Evolutionary conservation across 2,113 vertebrate genomes (phyloP), one percentile per base, ranked within the genome.

Genomic region (Megaceryle maxima): DNA sequence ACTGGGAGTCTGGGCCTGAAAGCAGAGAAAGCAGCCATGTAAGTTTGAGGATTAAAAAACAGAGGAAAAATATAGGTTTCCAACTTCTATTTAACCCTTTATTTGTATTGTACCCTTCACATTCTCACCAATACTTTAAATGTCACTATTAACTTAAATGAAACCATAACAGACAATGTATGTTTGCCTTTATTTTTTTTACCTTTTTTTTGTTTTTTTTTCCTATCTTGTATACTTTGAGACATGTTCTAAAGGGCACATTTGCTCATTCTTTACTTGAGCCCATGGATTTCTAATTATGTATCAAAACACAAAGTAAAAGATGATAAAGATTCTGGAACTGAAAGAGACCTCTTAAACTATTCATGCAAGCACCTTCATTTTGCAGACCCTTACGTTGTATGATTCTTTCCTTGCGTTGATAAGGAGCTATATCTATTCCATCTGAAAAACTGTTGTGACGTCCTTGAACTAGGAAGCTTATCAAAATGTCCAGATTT

Each of bases 201-300:
- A 3, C 2, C 4, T 13, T 24, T 11, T 1, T 17, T 15, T 31
- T 17, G n/a, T n/a, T n/a, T n/a, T n/a, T 37, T 26, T 24, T 4
- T 2, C 1, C 8, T 29, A 2, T 66, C 9, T 72, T 41, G 3
- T 83, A 15, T 55, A 35, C 3, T 63, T 55, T 41, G 8, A 4
- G 17, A 48, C 6, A 15, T 22, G 15, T 31, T 17, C 4, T 60
- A 68, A 83, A 59, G 7, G 13, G 11, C 7, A 77, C 17, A 15
- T 43, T 64, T 69, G 5, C 41, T 44, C 11, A n/a, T 9, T 37
- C 10, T 46, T 57, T 74, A 24, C 8, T 48, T 9, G 6, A 51
- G 25, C 13, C 19, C 5, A 11, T 53, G 20, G 29, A 74, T 78
- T 77, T 60, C 4, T 67, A 69, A 37, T 12, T 43, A 16, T 37